Evolutionary conservation across 2,113 vertebrate species (phyloP).

Genomic region (Ivindomyrus marchei): DNA sequence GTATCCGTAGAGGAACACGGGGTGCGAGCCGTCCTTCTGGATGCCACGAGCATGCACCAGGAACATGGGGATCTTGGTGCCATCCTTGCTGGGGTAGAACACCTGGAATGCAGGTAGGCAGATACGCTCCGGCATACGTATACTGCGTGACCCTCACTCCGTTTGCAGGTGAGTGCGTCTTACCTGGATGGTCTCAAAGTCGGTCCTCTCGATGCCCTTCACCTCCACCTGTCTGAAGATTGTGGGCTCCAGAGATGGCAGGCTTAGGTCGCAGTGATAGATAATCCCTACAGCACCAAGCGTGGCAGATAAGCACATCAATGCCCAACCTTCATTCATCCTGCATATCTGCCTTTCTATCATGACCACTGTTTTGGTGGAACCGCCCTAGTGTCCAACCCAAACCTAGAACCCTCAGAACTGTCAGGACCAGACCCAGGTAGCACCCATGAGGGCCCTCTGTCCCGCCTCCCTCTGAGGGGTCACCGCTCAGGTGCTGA

Average conservation of each 20-base stretch:
- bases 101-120: slow-evolving; percentile 43
- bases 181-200: slow-evolving; percentile 62
- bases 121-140: neutral
- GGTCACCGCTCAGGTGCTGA: neutral
- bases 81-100: slow-evolving; percentile 63
- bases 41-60: slow-evolving; percentile 54
- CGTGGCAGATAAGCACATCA: neutral
- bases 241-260: slow-evolving; percentile 44
- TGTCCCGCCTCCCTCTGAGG: neutral
- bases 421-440: neutral
- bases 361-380: neutral
- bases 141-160: neutral
- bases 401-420: neutral
- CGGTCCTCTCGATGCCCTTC: slow-evolving; percentile 53
- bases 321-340: neutral
- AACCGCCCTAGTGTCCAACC: neutral
- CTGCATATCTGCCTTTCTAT: neutral
- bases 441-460: neutral
- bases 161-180: neutral
- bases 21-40: slow-evolving; percentile 49
- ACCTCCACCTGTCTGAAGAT: slow-evolving; percentile 62
- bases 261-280: slow-evolving; percentile 60
- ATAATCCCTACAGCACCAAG: slow-evolving; percentile 52
- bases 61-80: slow-evolving; percentile 66
- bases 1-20: slow-evolving; percentile 62